A percentile compares a stretch with the other conserved stretches of the same genome.
Conservation (phyloP, 2,797 vertebrate species). For the Clarias platycephalus region DNA sequence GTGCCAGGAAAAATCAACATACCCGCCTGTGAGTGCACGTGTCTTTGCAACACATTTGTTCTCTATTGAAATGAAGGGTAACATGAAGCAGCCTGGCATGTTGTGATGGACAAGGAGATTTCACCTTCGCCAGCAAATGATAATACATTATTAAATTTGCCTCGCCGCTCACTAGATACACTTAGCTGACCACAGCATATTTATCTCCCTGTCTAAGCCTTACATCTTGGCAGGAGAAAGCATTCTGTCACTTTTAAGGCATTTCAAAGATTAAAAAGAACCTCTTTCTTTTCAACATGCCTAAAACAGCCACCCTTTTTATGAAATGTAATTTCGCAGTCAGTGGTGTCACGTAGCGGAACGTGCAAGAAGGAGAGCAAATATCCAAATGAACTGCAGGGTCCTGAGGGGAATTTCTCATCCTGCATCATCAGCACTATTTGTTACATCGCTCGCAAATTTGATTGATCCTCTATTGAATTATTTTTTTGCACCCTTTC, state of each 20-base stretch:
- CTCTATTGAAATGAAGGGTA: constrained; percentile 76
- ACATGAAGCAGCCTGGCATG: constrained; percentile 79
- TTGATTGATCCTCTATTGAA: constrained; percentile 86
- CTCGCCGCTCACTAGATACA: constrained; percentile 99
- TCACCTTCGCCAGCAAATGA: constrained; percentile 99
- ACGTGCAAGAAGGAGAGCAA: constrained; percentile 88
- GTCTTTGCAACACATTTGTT: constrained; percentile 78
- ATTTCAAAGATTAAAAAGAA: constrained; percentile 99
- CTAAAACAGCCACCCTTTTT: constrained; percentile 83
- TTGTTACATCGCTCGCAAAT: constrained; percentile 75
- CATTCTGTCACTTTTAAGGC: constrained; percentile 99
- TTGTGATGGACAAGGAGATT: constrained; percentile 96
- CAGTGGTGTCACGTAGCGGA: constrained; percentile 91
- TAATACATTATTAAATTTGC: constrained; percentile 99
- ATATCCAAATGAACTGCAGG: constrained; percentile 82
- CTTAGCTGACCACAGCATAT: constrained; percentile 99
- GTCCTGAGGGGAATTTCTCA: constrained; percentile 84
- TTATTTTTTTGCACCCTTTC: constrained; percentile 76
- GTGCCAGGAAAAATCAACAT: constrained; percentile 5
- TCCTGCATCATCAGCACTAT: constrained; percentile 84
- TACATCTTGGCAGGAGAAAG: constrained; percentile 99
- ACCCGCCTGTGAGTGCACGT: constrained; percentile 44
- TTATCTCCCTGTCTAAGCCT: constrained; percentile 97
- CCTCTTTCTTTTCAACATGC: constrained; percentile 99
- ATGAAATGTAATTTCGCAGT: constrained; percentile 97